Percentiles rank a stretch among this genome's conserved stretches.
These are phyloP conservation scores for Diarsia brunnea DNA, from an alignment of 2,888 invertebrate genomes.

Conservation along the genomic window DNA sequence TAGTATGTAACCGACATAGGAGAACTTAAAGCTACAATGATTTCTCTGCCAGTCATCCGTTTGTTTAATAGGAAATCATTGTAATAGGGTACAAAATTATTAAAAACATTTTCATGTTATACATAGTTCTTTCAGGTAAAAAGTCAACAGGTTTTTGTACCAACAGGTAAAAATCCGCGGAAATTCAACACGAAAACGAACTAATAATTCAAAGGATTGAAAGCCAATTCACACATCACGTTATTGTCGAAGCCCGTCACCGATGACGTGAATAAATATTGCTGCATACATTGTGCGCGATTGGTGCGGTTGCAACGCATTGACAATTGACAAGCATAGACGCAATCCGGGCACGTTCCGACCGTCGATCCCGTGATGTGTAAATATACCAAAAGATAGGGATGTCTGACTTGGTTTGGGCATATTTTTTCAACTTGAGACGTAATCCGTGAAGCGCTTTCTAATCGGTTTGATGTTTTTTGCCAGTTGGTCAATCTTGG, in stretches of 20 bases:
- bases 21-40: no score
- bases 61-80: not conserved
- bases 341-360: conserved; percentile 27
- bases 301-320: conserved; percentile 45
- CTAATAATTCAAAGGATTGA: conserved; percentile 39
- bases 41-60: not conserved
- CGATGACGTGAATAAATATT: conserved; percentile 54
- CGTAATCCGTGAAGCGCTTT: not conserved
- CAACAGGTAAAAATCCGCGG: conserved; percentile 14
- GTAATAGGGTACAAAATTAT: not conserved
- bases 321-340: conserved; percentile 42
- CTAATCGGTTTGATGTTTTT: not conserved
- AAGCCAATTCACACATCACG: conserved; percentile 47
- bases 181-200: not conserved
- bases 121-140: not conserved
- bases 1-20: no score
- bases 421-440: conserved; percentile 22
- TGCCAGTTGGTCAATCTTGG: not conserved
- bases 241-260: conserved; percentile 43
- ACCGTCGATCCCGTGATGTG: conserved; percentile 26
- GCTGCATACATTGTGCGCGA: conserved; percentile 44
- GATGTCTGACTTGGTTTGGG: conserved; percentile 9
- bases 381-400: conserved; percentile 36
- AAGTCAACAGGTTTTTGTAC: conserved; percentile 13
- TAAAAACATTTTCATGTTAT: not conserved